Conservation (phyloP, 2,797 vertebrate genomes). For the Phataginus tricuspis region DNA sequence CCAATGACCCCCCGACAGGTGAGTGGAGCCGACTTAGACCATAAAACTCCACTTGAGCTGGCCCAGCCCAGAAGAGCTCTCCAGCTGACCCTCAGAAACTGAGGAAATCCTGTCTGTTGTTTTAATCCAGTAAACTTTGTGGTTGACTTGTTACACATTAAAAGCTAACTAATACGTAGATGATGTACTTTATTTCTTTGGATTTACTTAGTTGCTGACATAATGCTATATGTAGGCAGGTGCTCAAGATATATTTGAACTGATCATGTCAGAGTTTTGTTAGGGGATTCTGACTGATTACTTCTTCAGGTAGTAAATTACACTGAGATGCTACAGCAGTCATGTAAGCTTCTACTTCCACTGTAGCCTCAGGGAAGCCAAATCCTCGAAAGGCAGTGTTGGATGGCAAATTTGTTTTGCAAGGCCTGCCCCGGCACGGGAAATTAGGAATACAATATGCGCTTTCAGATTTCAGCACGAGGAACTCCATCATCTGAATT, state of each 20-base stretch:
- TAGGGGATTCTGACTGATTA: slow-evolving; percentile 39
- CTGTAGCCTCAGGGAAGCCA: slow-evolving; percentile 84
- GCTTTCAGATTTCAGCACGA: slow-evolving; percentile 85
- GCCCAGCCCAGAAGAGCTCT: neutral
- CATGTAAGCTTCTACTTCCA: slow-evolving; percentile 84
- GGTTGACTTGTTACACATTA: neutral
- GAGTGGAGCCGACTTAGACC: neutral
- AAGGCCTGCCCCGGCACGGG: slow-evolving; percentile 78
- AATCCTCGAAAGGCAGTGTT: slow-evolving; percentile 86
- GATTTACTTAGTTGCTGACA: neutral
- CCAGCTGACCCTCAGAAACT: neutral
- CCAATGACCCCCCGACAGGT: neutral
- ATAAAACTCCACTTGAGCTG: neutral
- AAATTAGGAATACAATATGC: slow-evolving; percentile 85
- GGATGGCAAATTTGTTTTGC: slow-evolving; percentile 87
- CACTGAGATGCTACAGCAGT: slow-evolving; percentile 83
- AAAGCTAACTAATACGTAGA: neutral
- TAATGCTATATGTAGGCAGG: neutral
- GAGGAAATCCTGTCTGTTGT: neutral
- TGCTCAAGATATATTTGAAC: neutral
- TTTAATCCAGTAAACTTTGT: neutral
- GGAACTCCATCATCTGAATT: slow-evolving; percentile 80
- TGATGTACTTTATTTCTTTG: neutral
- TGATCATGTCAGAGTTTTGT: neutral
- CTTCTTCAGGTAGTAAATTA: slow-evolving; percentile 85